phyloP scores from a whole-genome alignment of 2,888 invertebrate species.

The Ochropacha duplaris region DNA sequence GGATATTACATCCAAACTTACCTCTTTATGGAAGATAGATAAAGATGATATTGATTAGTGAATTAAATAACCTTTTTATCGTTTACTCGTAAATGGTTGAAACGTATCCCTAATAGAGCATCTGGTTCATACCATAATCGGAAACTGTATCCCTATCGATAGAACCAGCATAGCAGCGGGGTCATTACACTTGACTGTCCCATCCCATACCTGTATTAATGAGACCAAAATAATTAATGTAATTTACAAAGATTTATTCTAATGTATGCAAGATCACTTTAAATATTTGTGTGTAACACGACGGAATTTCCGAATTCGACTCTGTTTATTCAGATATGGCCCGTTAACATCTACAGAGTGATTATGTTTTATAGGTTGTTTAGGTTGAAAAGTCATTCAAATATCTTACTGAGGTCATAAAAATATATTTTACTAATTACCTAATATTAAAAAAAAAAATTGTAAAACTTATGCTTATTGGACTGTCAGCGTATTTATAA shows the following conservation, averaged over 20 bases:
- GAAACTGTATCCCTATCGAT: neutral
- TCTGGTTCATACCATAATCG: neutral
- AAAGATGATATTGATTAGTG: no score
- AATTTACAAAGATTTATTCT: constrained; percentile 28
- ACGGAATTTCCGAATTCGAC: neutral
- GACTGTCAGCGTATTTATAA: no score
- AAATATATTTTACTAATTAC: no score
- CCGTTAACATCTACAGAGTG: neutral
- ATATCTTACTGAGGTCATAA: no score
- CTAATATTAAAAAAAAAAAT: no score
- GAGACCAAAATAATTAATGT: constrained; percentile 10
- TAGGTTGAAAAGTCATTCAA: no score
- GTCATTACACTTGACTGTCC: constrained; percentile 16
- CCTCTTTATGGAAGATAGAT: no score
- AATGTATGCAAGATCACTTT: constrained; percentile 14
- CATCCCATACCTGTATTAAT: constrained; percentile 1
- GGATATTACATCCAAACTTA: no score
- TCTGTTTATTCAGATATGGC: neutral
- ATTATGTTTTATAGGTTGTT: no score
- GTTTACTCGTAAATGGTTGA: neutral
- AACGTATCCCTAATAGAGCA: neutral
- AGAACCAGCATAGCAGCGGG: constrained; percentile 12
- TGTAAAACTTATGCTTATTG: no score
- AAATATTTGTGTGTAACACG: constrained; percentile 5
- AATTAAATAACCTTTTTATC: no score